Evolutionary conservation across 2,797 vertebrate species (phyloP), one percentile per base, ranked within the genome.

Genomic region (Oophaga sylvatica): DNA sequence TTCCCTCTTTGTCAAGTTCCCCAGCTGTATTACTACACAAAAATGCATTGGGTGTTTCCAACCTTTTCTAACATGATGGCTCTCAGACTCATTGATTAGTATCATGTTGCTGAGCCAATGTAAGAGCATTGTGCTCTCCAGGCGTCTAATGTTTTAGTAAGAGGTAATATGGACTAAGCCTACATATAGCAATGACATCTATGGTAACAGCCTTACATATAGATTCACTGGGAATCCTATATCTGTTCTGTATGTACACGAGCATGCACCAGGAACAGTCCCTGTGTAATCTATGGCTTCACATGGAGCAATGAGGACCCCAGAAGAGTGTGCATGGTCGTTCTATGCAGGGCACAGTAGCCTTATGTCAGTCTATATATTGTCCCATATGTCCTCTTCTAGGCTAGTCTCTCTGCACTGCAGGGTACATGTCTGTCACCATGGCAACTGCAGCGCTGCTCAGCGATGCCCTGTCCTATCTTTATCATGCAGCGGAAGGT

Each of bases 391-490:
- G 71, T 71, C 53, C 73, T 83, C 62, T 83, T 59, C 88, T 81
- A 62, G 63, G 63, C 80, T 63, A 56, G 75, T 81, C 56, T 56
- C 60, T 82, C 63, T 70, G 88, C 80, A 73, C 84, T 83, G 84
- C 80, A 86, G 80, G 84, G 63, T 86, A 86, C 65, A 67, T 80
- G 88, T 84, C 88, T 89, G 84, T 89, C 84, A 80, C 84, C 88
- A 87, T 89, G 84, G 88, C 60, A 89, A 89, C 88, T 73, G 45
- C 56, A 86, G 80, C 62, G n/a, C 88, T 83, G 84, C 62, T 77
- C 73, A 73, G 80, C 56, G 56, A 71, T 89, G 84, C 80, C 75
- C 63, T 68, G 80, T 89, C 80, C 80, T 83, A 41, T 85, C 83
- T 85, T 65, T 56, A 85, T 89, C 75, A 80, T n/a, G 41, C 73